Conservation (phyloP, 1,140 invertebrate genomes). For the Palaemon carinicauda region DNA sequence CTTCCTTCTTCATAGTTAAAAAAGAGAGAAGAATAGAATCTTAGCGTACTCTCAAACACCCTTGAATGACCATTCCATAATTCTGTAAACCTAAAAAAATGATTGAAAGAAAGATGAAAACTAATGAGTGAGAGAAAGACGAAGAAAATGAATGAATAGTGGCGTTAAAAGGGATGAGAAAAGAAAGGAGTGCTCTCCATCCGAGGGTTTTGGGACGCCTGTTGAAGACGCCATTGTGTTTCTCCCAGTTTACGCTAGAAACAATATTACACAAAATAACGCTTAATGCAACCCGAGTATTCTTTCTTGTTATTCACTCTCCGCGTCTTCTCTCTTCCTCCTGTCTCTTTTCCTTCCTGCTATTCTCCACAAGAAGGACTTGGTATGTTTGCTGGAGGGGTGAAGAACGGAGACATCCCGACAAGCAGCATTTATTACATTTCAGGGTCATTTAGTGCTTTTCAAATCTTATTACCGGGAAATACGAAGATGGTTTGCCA, state of each 20-base stretch:
- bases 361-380: too few relatives aligned
- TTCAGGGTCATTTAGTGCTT: too few relatives aligned
- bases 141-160: not conserved
- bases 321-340: not conserved
- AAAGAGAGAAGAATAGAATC: too few relatives aligned
- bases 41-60: too few relatives aligned
- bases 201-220: not conserved
- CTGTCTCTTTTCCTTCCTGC: too few relatives aligned
- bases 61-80: not conserved
- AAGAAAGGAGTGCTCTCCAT: not conserved
- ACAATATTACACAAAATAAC: slow-evolving; percentile 16
- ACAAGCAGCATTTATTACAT: too few relatives aligned
- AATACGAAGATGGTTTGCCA: too few relatives aligned
- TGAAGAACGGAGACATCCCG: too few relatives aligned
- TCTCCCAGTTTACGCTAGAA: slow-evolving; percentile 2
- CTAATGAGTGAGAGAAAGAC: not conserved
- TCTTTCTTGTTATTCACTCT: not conserved
- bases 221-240: not conserved
- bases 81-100: not conserved
- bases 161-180: not conserved
- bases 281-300: not conserved
- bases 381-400: too few relatives aligned
- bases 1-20: too few relatives aligned
- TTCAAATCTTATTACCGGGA: too few relatives aligned
- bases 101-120: not conserved